A percentile compares a stretch with the other conserved stretches of the same genome.
These are phyloP conservation scores for Neopelma chrysocephalum DNA, from an alignment of 2,797 vertebrate species.

Conservation along the genomic window DNA sequence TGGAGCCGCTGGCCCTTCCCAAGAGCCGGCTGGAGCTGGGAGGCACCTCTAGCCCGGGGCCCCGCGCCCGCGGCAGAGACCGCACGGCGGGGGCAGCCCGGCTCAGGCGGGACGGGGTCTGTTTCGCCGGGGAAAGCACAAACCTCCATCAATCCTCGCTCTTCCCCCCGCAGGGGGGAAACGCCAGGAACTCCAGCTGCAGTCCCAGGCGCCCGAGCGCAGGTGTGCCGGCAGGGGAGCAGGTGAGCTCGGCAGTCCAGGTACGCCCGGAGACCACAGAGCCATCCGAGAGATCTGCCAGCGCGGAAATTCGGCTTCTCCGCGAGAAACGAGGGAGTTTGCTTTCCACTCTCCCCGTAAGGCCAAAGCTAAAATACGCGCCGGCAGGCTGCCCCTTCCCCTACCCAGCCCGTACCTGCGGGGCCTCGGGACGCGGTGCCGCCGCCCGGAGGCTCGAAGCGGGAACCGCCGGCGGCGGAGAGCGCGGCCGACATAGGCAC, in stretches of 20 bases:
- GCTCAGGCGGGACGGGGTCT: neutral
- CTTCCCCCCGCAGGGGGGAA: neutral
- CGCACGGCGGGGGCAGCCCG: accelerated
- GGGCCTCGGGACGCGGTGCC: neutral
- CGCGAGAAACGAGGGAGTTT: neutral
- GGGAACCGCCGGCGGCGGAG: neutral
- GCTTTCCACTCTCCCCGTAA: too few relatives aligned
- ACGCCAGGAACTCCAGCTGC: accelerated
- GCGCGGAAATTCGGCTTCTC: neutral
- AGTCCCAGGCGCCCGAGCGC: neutral
- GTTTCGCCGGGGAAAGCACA: neutral
- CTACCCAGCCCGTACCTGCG: neutral
- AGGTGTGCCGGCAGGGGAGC: neutral
- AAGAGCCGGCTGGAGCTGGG: neutral
- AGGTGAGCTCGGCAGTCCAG: neutral
- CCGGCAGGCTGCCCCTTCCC: neutral
- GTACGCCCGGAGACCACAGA: neutral
- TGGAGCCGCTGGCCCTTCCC: neutral
- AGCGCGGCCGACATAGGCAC: conserved; percentile 47
- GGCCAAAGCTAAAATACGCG: neutral
- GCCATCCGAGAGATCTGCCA: neutral
- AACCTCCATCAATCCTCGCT: neutral
- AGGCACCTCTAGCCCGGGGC: neutral
- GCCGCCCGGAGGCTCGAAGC: neutral
- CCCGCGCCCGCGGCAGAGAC: neutral